Base-by-base conservation (phyloP, 2,113 vertebrate species). In the Hippopotamus amphibius region DNA sequence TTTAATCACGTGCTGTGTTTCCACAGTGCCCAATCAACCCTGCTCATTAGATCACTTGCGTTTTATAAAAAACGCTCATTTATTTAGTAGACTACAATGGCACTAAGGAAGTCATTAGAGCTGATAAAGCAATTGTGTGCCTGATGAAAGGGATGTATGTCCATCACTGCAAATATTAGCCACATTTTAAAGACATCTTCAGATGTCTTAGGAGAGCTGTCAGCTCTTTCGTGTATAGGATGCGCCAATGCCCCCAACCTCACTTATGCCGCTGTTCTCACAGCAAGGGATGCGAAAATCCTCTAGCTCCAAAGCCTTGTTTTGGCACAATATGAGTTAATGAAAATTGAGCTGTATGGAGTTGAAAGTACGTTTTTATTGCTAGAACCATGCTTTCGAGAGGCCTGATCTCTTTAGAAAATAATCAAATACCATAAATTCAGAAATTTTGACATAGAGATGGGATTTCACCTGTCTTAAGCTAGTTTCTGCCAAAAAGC, bases 1-100 rank as follows among this genome's bases (percentile, higher is more conserved):
- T 94, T 94, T 80, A 88, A 96, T 93, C 88, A 57, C 21, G 63
- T 37, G 19, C 46, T 81, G 30, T 84, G 37, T 94, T 96, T 96
- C 21, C 21, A 22, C 55, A 90, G 41, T 66, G 30, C 84, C 30
- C 63, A 94, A 81, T 28, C 55, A 92, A 71, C 43, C 3, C 30
- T 85, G n/a, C 5, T 94, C 74, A 83, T 89, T 92, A 94, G 57
- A 93, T 26, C 77, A 80, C 81, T 93, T 86, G 92, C 74, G 90
- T 94, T 95, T 79, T 77, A 84, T 88, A 10, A 17, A 63, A 90
- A 93, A 61, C 22, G 9, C 48, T 77, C 48, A 88, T 81, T 84
- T 93, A 90, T 72, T 84, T 69, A 61, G 37, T 48, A 90, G 24
- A 92, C n/a, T 93, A 55, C 37, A 76, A 22, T 50, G 30, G 65